Conservation (phyloP, 2,113 vertebrate genomes). For the Planiliza haematocheilus region DNA sequence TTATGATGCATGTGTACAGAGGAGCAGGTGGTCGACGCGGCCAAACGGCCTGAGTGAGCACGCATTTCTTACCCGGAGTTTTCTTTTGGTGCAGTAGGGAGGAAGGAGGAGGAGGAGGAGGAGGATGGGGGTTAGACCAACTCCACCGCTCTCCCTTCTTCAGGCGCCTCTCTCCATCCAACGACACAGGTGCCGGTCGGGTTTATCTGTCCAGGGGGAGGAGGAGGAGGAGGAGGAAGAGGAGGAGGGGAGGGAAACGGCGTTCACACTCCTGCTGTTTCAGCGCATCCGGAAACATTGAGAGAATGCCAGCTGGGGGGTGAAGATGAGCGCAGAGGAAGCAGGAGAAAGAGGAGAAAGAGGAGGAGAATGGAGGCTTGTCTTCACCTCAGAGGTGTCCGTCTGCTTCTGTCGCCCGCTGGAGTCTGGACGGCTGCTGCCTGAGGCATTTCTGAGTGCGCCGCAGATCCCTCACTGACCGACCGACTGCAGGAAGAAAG, state of each 20-base stretch:
- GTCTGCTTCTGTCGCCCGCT: constrained; percentile 30
- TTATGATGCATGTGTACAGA: constrained; percentile 21
- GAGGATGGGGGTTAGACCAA: constrained; percentile 55
- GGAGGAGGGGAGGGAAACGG: constrained; percentile 5
- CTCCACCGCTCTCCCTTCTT: constrained; percentile 80
- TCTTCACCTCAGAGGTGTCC: constrained; percentile 31
- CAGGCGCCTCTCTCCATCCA: constrained; percentile 80
- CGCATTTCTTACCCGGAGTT: constrained; percentile 80
- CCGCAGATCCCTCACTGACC: constrained; percentile 49
- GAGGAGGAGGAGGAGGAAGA: constrained; percentile 4
- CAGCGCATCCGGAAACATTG: constrained; percentile 46
- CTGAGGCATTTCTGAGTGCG: constrained; percentile 66
- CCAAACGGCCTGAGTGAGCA: constrained; percentile 34
- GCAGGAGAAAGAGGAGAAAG: background rate
- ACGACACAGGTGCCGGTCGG: constrained; percentile 55
- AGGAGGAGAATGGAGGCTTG: constrained; percentile 15
- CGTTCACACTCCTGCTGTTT: constrained; percentile 42
- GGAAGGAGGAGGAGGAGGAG: constrained; percentile 52
- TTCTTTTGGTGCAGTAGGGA: constrained; percentile 80
- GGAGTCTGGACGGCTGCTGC: constrained; percentile 58
- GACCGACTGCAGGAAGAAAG: constrained; percentile 74
- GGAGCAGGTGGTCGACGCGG: constrained; percentile 27
- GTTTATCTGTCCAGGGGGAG: constrained; percentile 20
- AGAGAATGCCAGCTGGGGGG: constrained; percentile 31
- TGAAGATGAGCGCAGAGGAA: background rate